Evolutionary conservation across 1,140 invertebrate species (phyloP).

Genomic region (Acromyrmex echinatior): DNA sequence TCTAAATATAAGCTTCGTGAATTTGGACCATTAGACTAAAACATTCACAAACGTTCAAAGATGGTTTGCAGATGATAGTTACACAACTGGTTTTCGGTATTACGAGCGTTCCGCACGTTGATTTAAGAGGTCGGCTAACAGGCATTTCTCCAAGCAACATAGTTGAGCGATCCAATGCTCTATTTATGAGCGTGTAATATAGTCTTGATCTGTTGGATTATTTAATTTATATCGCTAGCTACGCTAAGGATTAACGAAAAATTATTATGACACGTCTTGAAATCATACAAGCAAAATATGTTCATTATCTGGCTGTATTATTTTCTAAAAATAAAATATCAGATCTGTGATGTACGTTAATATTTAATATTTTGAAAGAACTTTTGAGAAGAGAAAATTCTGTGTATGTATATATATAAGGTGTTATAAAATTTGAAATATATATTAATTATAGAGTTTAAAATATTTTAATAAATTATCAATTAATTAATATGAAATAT

Average conservation of each 20-base stretch:
- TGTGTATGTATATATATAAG: not conserved
- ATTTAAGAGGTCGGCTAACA: conserved; percentile 66
- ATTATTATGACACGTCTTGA: not conserved
- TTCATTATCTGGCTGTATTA: not conserved
- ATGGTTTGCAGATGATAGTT: conserved; percentile 44
- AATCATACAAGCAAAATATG: not conserved
- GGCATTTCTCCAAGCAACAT: conserved; percentile 70
- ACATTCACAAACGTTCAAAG: not conserved
- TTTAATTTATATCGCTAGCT: conserved; percentile 51
- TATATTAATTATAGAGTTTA: not conserved
- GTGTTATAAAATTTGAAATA: not conserved
- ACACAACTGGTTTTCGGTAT: conserved; percentile 52
- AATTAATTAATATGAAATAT: not conserved
- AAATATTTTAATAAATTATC: not conserved
- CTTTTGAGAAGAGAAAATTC: not conserved
- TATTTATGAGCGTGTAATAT: conserved; percentile 62
- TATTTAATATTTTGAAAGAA: not conserved
- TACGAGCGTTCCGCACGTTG: conserved; percentile 50
- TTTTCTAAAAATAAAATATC: not conserved
- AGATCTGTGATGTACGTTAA: not conserved
- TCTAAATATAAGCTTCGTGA: not conserved
- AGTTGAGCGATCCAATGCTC: conserved; percentile 18
- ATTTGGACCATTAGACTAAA: not conserved
- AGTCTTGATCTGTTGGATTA: conserved; percentile 33
- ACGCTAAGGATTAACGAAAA: conserved; percentile 1